Conservation (phyloP, 2,797 vertebrate genomes). For the Smutsia temminckii region DNA sequence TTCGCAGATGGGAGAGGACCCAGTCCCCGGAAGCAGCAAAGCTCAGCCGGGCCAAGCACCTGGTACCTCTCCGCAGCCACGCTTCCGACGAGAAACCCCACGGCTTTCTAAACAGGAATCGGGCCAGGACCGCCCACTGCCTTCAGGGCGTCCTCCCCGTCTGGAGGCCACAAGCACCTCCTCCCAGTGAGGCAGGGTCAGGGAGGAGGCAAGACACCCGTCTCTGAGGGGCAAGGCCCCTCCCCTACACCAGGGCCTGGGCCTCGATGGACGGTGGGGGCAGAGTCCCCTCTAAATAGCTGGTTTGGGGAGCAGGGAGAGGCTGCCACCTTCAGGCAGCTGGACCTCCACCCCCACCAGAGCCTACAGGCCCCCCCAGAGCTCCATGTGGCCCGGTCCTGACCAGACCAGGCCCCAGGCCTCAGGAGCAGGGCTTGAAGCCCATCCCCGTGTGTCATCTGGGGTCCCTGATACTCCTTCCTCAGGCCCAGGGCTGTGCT, state of each 20-base stretch:
- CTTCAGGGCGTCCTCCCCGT: not conserved
- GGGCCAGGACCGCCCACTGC: not conserved
- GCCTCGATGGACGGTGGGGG: not conserved
- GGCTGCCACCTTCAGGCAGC: no score
- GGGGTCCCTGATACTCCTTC: not conserved
- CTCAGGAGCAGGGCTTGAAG: not conserved
- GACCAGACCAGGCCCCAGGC: not conserved
- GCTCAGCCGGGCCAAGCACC: accelerated
- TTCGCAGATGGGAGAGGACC: not conserved
- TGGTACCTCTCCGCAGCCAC: not conserved
- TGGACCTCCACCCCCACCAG: accelerated
- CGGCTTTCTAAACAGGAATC: not conserved
- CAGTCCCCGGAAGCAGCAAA: not conserved
- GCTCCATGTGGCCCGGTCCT: accelerated
- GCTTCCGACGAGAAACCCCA: not conserved
- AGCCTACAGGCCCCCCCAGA: not conserved
- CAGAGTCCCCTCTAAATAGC: no score
- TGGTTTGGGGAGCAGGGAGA: not conserved
- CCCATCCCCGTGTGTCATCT: not conserved
- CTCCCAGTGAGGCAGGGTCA: not conserved
- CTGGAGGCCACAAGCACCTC: not conserved
- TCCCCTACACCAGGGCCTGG: no score
- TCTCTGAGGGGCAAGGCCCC: not conserved
- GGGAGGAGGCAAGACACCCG: not conserved
- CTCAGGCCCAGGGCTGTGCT: not conserved